Base-by-base conservation (phyloP, 2,113 vertebrate species). In the Spilogale gracilis region DNA sequence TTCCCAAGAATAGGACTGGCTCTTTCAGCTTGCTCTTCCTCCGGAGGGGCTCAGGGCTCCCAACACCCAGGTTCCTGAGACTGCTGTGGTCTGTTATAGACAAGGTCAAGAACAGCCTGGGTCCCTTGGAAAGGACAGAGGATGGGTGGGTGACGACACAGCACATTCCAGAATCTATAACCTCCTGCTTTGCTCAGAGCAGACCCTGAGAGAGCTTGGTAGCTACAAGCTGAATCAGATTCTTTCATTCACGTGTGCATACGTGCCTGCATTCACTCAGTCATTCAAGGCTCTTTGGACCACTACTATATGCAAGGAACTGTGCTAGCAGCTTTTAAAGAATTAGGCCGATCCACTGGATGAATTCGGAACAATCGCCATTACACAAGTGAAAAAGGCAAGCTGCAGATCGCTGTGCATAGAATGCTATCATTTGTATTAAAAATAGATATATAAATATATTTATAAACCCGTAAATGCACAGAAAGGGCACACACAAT, bases 381-480 rank as follows among this genome's bases (percentile, higher is more conserved):
- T 30, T 76, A 54, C 6, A 3, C 32, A 85, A 69, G 43, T 60
- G 76, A 97, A 81, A 43, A 98, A 98, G 96, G 94, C 95, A 98
- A 96, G 90, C 95, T 94, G 92, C 91, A 95, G 90, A 97, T 98
- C 90, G 92, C 81, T 87, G 87, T 32, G 79, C 90, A 94, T 71
- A 96, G 95, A 98, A 97, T 82, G 96, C 97, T 98, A 98, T 95
- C 90, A 74, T 96, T 97, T 98, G 97, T 97, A 98, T 98, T 98
- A 97, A 98, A 98, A 98, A 98, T 97, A 98, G 94, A 98, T 98
- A 98, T 98, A 96, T 98, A 97, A 98, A 98, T 98, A 98, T 96
- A 97, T 96, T 96, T 95, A 96, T 96, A 97, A 98, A 98, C 76
- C 78, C 94, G 50, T 95, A 97, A 97, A 97, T 97, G 96, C 95